Percentiles rank a stretch among this genome's conserved stretches.
Evolutionary conservation across 2,888 invertebrate genomes (phyloP).

Genomic region (Oligia strigilis): DNA sequence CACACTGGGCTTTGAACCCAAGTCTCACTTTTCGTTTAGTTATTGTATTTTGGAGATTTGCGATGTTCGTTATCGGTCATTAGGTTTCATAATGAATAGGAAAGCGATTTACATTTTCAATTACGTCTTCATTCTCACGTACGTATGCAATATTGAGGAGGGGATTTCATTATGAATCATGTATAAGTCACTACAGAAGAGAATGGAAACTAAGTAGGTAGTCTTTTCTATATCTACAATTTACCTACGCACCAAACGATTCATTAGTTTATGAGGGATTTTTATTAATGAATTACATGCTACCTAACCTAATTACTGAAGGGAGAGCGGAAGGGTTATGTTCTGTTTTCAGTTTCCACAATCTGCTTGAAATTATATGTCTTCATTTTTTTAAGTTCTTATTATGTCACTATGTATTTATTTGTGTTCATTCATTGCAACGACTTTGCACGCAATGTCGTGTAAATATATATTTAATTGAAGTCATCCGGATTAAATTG

Average conservation of each 20-base stretch:
- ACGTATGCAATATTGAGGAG: conserved; percentile 3
- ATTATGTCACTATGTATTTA: conserved; percentile 8
- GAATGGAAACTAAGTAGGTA: background rate
- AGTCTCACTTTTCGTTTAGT: conserved; percentile 70
- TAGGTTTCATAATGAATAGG: conserved; percentile 61
- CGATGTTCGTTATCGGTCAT: conserved; percentile 69
- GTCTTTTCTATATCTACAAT: background rate
- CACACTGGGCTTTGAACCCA: conserved; percentile 70
- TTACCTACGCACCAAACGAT: no score
- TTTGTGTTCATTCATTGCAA: conserved; percentile 27
- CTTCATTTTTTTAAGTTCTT: background rate
- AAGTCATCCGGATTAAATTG: conserved; percentile 3
- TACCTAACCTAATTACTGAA: background rate
- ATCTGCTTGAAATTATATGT: conserved; percentile 1
- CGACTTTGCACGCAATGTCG: conserved; percentile 4
- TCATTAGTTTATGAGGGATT: background rate
- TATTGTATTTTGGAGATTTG: conserved; percentile 68
- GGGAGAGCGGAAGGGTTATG: background rate
- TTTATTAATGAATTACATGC: background rate
- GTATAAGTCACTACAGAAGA: background rate
- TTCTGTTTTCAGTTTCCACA: background rate
- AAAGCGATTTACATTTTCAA: conserved; percentile 66
- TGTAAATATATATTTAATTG: conserved; percentile 20
- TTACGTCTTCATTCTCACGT: conserved; percentile 36
- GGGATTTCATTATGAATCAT: conserved; percentile 15